phyloP scores from a whole-genome alignment of 2,113 vertebrate species.

The Pangasianodon hypophthalmus region DNA sequence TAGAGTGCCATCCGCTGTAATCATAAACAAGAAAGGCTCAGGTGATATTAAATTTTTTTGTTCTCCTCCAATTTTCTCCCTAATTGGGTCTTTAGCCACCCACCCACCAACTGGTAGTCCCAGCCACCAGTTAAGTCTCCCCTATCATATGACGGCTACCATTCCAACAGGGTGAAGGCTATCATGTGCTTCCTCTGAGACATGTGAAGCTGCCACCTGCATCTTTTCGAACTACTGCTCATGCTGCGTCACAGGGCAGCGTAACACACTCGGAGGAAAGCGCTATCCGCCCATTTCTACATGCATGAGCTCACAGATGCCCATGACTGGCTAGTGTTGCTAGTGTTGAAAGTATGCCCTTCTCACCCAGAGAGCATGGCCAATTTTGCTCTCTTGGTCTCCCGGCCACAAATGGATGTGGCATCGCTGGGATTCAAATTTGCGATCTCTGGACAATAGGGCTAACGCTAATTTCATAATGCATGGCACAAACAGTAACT shows the following conservation, averaged over 20 bases:
- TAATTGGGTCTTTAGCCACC: not conserved
- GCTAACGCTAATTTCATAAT: not conserved
- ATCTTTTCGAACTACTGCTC: not conserved
- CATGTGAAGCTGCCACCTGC: not conserved
- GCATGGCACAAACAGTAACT: not conserved
- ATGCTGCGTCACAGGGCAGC: not conserved
- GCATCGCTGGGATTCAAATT: not conserved
- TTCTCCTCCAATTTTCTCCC: not conserved
- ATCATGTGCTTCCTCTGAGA: not conserved
- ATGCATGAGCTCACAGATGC: not conserved
- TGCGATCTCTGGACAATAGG: not conserved
- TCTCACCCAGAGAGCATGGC: not conserved
- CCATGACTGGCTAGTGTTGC: not conserved
- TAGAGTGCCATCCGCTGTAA: conserved; percentile 80
- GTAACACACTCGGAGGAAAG: not conserved
- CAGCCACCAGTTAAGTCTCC: not conserved
- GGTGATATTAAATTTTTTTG: not conserved
- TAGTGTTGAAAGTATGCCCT: not conserved
- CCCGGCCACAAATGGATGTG: not conserved
- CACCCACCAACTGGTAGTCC: not conserved
- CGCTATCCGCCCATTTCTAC: not conserved
- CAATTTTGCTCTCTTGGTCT: not conserved
- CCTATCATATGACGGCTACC: not conserved
- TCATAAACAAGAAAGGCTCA: conserved; percentile 4
- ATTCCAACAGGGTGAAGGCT: not conserved